These are phyloP conservation scores for Spinibarbus caldwelli DNA, from an alignment of 2,797 vertebrate genomes.

Conservation along the genomic window DNA sequence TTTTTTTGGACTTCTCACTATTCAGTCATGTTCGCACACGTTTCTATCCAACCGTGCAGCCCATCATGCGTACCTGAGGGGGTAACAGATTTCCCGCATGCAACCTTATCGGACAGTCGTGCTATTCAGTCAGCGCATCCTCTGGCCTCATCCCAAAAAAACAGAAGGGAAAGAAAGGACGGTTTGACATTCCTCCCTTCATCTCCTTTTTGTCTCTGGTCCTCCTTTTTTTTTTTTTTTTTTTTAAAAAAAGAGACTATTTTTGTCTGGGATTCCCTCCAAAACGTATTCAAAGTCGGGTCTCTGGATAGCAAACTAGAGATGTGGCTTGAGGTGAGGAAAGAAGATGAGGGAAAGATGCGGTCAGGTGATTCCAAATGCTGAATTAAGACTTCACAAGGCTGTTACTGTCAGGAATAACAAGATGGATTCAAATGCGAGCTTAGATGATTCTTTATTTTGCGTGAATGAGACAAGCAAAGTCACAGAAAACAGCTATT, in stretches of 20 bases:
- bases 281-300: constrained; percentile 46
- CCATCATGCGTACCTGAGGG: constrained; percentile 57
- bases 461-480: too few relatives aligned
- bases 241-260: constrained; percentile 55
- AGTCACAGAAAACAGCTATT: too few relatives aligned
- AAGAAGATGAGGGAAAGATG: background rate
- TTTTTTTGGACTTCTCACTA: constrained; percentile 31
- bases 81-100: constrained; percentile 65
- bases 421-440: too few relatives aligned
- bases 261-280: constrained; percentile 59
- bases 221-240: too few relatives aligned
- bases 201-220: constrained; percentile 49
- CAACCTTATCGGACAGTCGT: constrained; percentile 73
- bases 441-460: too few relatives aligned
- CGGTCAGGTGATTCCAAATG: constrained; percentile 51
- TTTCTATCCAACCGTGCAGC: constrained; percentile 52
- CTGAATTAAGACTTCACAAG: constrained; percentile 49
- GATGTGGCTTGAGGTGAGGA: background rate
- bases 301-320: constrained; percentile 45
- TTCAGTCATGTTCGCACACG: constrained; percentile 55
- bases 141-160: constrained; percentile 54
- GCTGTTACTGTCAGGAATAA: too few relatives aligned
- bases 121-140: constrained; percentile 68
- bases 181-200: constrained; percentile 55
- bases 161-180: constrained; percentile 59